These are phyloP conservation scores for Samia ricini DNA, from an alignment of 1,140 invertebrate genomes.

Conservation along the genomic window DNA sequence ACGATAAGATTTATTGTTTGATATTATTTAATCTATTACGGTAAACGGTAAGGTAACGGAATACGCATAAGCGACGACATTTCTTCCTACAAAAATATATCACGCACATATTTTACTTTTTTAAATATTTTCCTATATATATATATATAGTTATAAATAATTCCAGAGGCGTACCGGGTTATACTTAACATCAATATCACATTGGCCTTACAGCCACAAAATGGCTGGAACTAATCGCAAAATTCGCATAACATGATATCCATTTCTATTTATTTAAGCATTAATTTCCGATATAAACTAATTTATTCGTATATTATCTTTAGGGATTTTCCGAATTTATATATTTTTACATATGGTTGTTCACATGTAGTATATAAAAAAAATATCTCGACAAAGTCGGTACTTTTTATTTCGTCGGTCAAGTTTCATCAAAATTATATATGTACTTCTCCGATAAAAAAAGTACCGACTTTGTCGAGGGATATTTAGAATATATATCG, in stretches of 20 bases:
- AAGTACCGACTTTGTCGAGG: too few species aligned
- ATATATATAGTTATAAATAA: too few species aligned
- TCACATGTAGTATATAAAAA: not conserved
- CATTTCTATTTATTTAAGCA: constrained; percentile 29
- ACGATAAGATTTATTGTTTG: too few species aligned
- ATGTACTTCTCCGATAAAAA: too few species aligned
- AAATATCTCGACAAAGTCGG: not conserved
- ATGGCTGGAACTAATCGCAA: constrained; percentile 53
- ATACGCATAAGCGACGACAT: too few species aligned
- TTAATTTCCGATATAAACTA: not conserved
- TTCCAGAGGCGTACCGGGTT: constrained; percentile 44
- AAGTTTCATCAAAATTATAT: too few species aligned
- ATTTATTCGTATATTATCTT: too few species aligned
- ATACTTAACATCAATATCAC: constrained; percentile 67
- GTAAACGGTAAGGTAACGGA: too few species aligned
- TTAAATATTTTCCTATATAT: too few species aligned
- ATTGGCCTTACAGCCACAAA: constrained; percentile 48
- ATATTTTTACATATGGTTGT: not conserved
- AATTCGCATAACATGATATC: constrained; percentile 61
- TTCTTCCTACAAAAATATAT: too few species aligned
- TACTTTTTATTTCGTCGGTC: not conserved
- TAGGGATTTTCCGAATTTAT: not conserved
- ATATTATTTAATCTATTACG: too few species aligned
- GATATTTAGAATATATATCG: too few species aligned
- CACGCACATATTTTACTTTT: not conserved